Base-by-base conservation (phyloP, 2,797 vertebrate species). In the Sebastes melanostomus region DNA sequence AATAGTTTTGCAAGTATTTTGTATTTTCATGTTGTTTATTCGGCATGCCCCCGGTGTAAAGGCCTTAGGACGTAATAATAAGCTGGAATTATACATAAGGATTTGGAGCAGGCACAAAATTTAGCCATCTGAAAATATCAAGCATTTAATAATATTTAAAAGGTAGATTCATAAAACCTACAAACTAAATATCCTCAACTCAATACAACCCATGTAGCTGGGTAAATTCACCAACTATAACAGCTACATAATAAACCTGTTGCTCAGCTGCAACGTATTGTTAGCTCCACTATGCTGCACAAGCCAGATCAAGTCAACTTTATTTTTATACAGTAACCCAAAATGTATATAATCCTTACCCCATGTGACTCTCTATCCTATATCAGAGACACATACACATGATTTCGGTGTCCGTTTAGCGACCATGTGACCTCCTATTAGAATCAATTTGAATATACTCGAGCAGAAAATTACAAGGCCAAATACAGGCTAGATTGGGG, bases 401-500 rank as follows among this genome's bases (percentile, higher is more conserved):
- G 61, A 56, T 75, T 66, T 54, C 20, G 4, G 6, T 46, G 4
- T 50, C 62, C 4, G 7, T n/a, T 71, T 73, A 72, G 69, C 79
- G 56, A 66, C 72, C 81, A 68, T 34, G 72, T 80, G 83, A 84
- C 84, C 80, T 69, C 34, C 32, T 18, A 60, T 85, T 84, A 81
- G 66, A 88, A 70, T 75, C 36, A 6, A 76, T 89, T 84, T 87
- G 65, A 88, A 89, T 86, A 72, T 32, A 77, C 60, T 67, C 24
- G 11, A 66, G 78, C 75, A 63, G 69, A 68, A 84, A 81, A 82
- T 27, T 34, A 78, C 30, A 52, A 77, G 83, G 68, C 72, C 69
- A 88, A 81, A 85, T 79, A 80, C 77, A 75, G 65, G 73, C 78
- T 69, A 58, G 82, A 91, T 69, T 80, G 86, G 65, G 54, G 75